phyloP scores from a whole-genome alignment of 64 coral and sea anemone species.

The Stylophora pistillata region DNA sequence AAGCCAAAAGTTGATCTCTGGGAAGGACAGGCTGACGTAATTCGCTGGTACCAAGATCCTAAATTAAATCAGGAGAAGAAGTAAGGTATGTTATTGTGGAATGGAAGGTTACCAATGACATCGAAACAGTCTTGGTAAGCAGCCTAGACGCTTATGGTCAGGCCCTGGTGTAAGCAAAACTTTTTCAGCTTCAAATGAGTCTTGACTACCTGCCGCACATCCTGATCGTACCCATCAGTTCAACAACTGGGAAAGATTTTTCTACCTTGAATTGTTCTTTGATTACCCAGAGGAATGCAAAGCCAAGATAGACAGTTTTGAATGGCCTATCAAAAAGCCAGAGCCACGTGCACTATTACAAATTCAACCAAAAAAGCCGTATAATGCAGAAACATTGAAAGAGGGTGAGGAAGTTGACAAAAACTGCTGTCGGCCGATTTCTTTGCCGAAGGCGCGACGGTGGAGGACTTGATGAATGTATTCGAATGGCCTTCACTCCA shows the following conservation, averaged over 20 bases:
- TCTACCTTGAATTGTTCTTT: conserved; percentile 43
- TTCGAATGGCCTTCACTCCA: background rate
- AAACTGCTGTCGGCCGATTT: background rate
- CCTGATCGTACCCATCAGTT: conserved; percentile 56
- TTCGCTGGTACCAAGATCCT: conserved; percentile 15
- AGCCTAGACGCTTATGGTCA: conserved; percentile 39
- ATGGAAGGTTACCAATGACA: conserved; percentile 49
- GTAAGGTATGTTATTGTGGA: conserved; percentile 60
- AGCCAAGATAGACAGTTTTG: background rate
- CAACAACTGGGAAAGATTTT: conserved; percentile 30
- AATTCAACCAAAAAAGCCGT: background rate
- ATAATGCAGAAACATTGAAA: background rate
- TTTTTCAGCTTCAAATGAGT: conserved; percentile 53
- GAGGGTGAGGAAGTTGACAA: background rate
- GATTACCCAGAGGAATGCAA: conserved; percentile 59
- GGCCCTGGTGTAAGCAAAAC: conserved; percentile 51
- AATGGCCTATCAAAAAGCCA: conserved; percentile 36
- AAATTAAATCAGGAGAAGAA: background rate
- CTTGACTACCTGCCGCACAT: conserved; percentile 50
- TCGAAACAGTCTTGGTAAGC: conserved; percentile 43
- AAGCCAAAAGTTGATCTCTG: conserved; percentile 37
- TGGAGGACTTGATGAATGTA: background rate
- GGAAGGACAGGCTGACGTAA: conserved; percentile 44
- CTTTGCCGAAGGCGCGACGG: background rate
- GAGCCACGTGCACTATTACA: background rate